Evolutionary conservation across 2,797 vertebrate species (phyloP).

Genomic region (Cryptoprocta ferox): DNA sequence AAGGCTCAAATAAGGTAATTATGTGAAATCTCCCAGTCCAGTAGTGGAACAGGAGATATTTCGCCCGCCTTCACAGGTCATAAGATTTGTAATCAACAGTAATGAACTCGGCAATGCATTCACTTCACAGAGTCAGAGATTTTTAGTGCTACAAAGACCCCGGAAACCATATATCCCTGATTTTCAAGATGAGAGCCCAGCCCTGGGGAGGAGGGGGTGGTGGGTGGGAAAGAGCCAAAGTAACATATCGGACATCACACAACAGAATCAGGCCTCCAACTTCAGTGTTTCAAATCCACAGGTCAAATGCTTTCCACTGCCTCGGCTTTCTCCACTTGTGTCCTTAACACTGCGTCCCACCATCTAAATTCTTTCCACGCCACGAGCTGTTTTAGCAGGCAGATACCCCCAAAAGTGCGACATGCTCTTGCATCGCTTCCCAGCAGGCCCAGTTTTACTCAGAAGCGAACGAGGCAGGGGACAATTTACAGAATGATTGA

Average conservation of each 20-base stretch:
- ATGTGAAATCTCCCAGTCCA: neutral
- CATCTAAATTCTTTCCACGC: neutral
- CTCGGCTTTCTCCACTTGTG: neutral
- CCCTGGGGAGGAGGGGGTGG: neutral
- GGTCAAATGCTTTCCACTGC: neutral
- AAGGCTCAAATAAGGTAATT: conserved; percentile 31
- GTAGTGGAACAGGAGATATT: neutral
- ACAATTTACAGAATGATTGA: neutral
- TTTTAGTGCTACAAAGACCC: conserved; percentile 8
- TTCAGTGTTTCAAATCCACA: neutral
- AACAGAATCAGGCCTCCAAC: neutral
- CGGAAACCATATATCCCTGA: neutral
- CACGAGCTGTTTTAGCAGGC: neutral
- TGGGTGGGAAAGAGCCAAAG: neutral
- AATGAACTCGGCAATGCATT: neutral
- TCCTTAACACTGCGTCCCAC: neutral
- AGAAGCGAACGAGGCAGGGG: conserved; percentile 20
- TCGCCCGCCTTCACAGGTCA: conserved; percentile 10
- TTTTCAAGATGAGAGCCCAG: conserved; percentile 44
- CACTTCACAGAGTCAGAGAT: conserved; percentile 29
- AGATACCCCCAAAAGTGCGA: neutral
- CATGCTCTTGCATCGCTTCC: no score
- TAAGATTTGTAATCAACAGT: neutral
- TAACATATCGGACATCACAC: neutral
- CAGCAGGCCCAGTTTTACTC: neutral